Evolutionary conservation across 2,888 invertebrate species (phyloP).

Genomic region (Melinaea menophilus): DNA sequence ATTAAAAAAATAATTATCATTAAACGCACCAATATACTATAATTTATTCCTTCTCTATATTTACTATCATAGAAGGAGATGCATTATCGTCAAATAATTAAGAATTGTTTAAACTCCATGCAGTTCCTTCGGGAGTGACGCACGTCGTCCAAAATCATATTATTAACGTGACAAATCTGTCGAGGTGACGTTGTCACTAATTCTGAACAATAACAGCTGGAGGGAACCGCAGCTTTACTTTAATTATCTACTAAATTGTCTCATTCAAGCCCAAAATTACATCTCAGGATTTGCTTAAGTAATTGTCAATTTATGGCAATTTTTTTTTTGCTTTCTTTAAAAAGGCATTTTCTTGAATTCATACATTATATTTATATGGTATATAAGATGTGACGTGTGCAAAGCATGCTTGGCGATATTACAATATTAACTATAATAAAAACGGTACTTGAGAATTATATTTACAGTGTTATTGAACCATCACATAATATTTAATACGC

Average conservation of each 20-base stretch:
- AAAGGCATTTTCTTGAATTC: too few relatives aligned
- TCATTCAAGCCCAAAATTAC: too few relatives aligned
- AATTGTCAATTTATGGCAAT: too few relatives aligned
- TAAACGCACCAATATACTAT: too few relatives aligned
- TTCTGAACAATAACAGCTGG: constrained; percentile 32
- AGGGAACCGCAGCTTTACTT: constrained; percentile 14
- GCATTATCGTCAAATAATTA: not conserved
- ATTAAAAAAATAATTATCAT: not conserved
- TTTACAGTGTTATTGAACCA: constrained; percentile 8
- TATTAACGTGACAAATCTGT: constrained; percentile 39
- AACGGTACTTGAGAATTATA: constrained; percentile 6
- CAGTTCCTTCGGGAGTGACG: constrained; percentile 33
- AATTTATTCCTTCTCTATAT: too few relatives aligned
- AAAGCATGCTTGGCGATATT: constrained; percentile 1
- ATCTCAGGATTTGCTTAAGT: too few relatives aligned
- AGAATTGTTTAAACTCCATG: constrained; percentile 26
- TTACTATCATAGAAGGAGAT: too few relatives aligned
- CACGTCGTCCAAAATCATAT: constrained; percentile 34
- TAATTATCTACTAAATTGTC: not conserved
- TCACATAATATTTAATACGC: constrained; percentile 12
- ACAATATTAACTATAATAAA: constrained; percentile 5
- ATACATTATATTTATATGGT: not conserved
- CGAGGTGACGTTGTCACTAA: constrained; percentile 40
- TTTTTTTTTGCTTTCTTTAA: too few relatives aligned
- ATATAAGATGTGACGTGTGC: not conserved